These are phyloP conservation scores for Erpetoichthys calabaricus DNA, from an alignment of 2,797 vertebrate genomes.

Conservation along the genomic window DNA sequence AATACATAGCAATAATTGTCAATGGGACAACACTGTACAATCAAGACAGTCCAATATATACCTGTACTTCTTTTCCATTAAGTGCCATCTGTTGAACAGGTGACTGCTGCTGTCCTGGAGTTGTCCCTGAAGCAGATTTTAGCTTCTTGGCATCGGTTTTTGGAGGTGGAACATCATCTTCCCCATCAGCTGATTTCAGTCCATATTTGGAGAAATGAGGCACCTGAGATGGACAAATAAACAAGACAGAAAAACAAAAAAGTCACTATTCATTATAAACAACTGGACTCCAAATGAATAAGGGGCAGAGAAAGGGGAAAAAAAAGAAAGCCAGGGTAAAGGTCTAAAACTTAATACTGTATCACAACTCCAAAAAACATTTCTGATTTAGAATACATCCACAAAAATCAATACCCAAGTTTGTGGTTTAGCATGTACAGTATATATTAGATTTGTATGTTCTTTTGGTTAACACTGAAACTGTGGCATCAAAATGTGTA, in stretches of 20 bases:
- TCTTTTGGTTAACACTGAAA: no score
- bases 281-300: background rate
- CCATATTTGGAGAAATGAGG: conserved; percentile 92
- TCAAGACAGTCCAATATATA: conserved; percentile 44
- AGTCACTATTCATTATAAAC: conserved; percentile 13
- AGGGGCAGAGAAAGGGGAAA: background rate
- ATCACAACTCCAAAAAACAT: no score
- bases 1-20: no score
- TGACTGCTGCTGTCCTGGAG: conserved; percentile 36
- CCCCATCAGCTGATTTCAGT: conserved; percentile 86
- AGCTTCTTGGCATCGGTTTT: conserved; percentile 75
- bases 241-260: background rate
- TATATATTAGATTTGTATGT: no score
- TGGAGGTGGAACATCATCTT: conserved; percentile 58
- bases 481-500: no score
- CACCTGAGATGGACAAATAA: conserved; percentile 47
- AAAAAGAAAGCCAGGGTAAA: background rate
- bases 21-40: no score
- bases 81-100: conserved; percentile 43
- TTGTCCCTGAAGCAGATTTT: conserved; percentile 54
- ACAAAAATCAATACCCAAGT: no score
- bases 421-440: no score
- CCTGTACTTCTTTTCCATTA: conserved; percentile 71
- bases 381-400: no score
- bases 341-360: background rate